Evolutionary conservation across 1,140 invertebrate genomes (phyloP), one percentile per base, ranked within the genome.

Genomic region (Paramacrobiotus metropolitanus): DNA sequence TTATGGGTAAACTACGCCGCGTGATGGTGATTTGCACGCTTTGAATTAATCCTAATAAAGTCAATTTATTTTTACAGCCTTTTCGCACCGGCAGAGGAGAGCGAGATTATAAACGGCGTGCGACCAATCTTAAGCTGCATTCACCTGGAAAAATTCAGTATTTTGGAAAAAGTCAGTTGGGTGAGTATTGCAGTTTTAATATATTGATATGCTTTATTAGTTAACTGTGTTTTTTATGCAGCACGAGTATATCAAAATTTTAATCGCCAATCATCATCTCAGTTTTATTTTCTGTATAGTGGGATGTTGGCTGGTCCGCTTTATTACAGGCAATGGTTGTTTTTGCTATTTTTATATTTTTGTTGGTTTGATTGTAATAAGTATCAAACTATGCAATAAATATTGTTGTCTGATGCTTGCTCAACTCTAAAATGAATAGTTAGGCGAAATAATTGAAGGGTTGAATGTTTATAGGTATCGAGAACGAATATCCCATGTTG

Each of bases 61-160:
- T n/a, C n/a, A n/a, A n/a, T n/a, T n/a, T n/a, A n/a, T n/a, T 66
- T 64, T 70, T 75, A 62, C 70, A 79, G 81, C 66, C 48, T 20
- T 55, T 55, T 24, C 48, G 48, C 4, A 55, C 45, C 21, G 62
- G 62, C 3, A 60, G 86, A 65, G 90, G 90, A 24, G 92, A 94
- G 76, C 15, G 28, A 28, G 48, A 55, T 24, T 97, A 97, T 74
- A 79, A 83, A 2, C 95, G 95, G 71, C 74, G 93, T 64, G 93
- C 89, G 74, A 80, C 85, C 31, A 78, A 83, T n/a, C 87, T 86
- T 1, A 92, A 91, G 70, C 80, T 97, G 4, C 84, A 85, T 64
- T 94, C 89, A 0, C 89, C 90, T 0, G 91, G 95, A 74, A 97
- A 97, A 70, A 76, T 96, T 20, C 94, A 94, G 89, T 96, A 97